Base-by-base conservation (phyloP, 2,113 vertebrate species). In the Plestiodon gilberti region DNA sequence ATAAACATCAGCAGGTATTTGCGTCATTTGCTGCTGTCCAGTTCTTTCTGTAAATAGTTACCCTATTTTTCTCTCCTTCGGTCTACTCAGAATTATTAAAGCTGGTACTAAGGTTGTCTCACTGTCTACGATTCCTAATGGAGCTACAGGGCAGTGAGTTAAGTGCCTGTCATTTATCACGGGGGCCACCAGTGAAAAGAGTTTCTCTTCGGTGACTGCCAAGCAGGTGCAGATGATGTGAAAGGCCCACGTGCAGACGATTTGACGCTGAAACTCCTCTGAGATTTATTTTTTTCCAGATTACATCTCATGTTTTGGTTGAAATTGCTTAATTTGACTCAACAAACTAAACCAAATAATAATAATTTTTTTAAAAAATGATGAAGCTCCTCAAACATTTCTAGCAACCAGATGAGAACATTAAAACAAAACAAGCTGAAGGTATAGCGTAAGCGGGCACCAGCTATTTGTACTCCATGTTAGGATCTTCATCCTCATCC, bases 231-330 rank as follows among this genome's bases (percentile, higher is more conserved):
- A 81, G 2, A 73, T 55, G 52, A 84, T 17, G 61, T 8, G 86
- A 82, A 87, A 61, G 85, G n/a, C 10, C 89, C 84, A 74, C 77
- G 2, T 1, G 0, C 77, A 90, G 79, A 43, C 25, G 0, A 40
- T 67, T 43, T 77, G 78, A 61, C 81, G 43, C 82, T 92, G 62
- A n/a, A 85, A 69, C 61, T 84, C 69, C 65, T 81, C 82, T 57
- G 78, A 80, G 77, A 74, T 67, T 48, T 48, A 5, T 88, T 62
- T 85, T 87, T 62, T 87, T 87, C 57, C 52, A 76, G 90, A 88
- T 73, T 33, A 33, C 6, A 78, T 40, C 1, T 48, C 40, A 17
- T 33, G 11, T 83, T 93, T 83, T 76, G 90, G 57, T 84, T 70
- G 79, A 78, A 88, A 62, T 28, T 85, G 30, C 57, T 70, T 61